Base-by-base conservation (phyloP, 2,797 vertebrate genomes). In the Alosa sapidissima region DNA sequence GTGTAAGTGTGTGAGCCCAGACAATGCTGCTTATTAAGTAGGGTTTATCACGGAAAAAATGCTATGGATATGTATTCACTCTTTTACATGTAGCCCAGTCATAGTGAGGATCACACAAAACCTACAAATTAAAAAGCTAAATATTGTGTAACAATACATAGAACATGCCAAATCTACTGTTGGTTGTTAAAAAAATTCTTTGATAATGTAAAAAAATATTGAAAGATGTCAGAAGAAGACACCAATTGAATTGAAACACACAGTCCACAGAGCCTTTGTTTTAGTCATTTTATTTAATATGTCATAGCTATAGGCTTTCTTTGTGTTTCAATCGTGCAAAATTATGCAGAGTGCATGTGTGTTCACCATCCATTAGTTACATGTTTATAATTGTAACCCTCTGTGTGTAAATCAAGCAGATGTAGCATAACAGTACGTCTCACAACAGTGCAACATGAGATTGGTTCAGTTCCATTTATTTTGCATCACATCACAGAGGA, bases 391-490 rank as follows among this genome's bases (percentile, higher is more conserved):
- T 45, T 75, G 16, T 78, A 78, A 78, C 72, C 41, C 9, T 75
- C 72, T 78, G 41, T 78, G 41, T 78, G 72, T 78, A 78, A 78
- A 78, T 21, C 13, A 47, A 78, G 41, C 72, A 78, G 72, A 47
- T 78, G 41, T 78, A 78, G 72, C 72, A 41, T 75, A 19, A 65
- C 24, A 2, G 24, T n/a, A 78, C 7, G 41, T 78, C 72, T 78
- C 72, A 78, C 72, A 45, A 16, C 36, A 45, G 41, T 21, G 14
- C 72, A 21, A 8, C 36, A 47, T 78, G 41, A 41, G 72, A 78
- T 21, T 75, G 36, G 36, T 75, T 47, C 16, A 16, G 14, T 41
- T 75, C 36, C 33, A 45, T 75, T 62, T 78, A 19, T 16, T 75
- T 75, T 6, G 16, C 72, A 47, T 36, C 72, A 47, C 72, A 78